Base-by-base conservation (phyloP, 2,797 vertebrate species). In the Chaenodraco wilsoni region DNA sequence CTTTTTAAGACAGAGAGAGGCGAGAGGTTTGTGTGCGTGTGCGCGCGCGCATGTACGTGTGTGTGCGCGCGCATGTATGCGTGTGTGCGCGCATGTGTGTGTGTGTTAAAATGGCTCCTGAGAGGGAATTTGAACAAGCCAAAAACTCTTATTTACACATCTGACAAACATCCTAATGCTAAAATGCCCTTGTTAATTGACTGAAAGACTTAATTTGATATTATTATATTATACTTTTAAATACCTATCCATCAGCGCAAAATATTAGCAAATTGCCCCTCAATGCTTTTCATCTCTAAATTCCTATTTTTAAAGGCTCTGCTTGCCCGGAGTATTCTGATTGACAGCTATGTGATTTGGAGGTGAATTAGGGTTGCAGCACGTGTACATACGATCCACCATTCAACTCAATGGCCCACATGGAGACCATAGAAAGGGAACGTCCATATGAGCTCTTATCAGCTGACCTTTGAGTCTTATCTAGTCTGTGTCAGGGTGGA, bases 1-100 rank as follows among this genome's bases (percentile, higher is more conserved):
- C 84, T 87, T 91, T 91, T 90, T 85, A 89, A 86, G 84, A 81
- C 85, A 66, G 51, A 56, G 68, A 69, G 60, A 76, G 62, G 72
- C 45, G 0, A 82, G 76, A 82, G 69, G 75, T 85, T 83, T 78
- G 82, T 72, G 21, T 68, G 81, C 58, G 60, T 6, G 68, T 55
- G 19, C 1, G 19, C 19, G 19, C 19, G 19, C 19, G 19, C 19
- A 19, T 19, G 27, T 17, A 46, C 44, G 49, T 40, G 37, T 44
- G 59, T 44, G 27, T 49, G 61, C 14, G 62, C 60, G 70, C 40
- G 15, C 12, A 16, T 51, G 16, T 58, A n/a, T n/a, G n/a, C n/a
- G n/a, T n/a, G 27, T 49, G 61, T 14, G 62, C 60, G 70, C 40
- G 15, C 12, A 16, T 51, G 16, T 58, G 55, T 52, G 11, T 33